Evolutionary conservation across 1,140 invertebrate species (phyloP), one percentile per base, ranked within the genome.

Genomic region (Atta texana): DNA sequence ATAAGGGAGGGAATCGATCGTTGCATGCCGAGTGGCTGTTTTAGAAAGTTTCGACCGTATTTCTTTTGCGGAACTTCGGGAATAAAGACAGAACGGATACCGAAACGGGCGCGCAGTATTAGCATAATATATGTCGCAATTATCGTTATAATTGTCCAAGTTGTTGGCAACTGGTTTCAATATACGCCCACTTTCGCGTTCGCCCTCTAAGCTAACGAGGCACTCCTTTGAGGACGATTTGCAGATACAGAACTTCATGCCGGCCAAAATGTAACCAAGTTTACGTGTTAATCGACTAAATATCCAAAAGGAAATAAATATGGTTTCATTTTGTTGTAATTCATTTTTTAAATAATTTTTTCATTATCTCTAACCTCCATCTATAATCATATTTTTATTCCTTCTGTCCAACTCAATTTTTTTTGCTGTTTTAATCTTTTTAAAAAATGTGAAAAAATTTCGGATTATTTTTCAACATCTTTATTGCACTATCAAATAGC

Each of bases 71-170:
- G 92, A 94, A 94, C 88, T 94, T 94, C 28, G 80, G 88, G 86
- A 93, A 93, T 93, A 92, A 92, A 94, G 89, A 86, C 75, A 87
- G 88, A 81, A 55, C 77, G 44, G 86, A 88, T 87, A 86, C 77
- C 78, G 85, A 87, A 89, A 91, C 88, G 81, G 91, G 91, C 86
- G 89, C 80, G 80, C 77, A 76, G 81, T 90, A 94, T 94, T 94
- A 94, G 93, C 94, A 94, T 95, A 94, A 94, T 94, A 92, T 93
- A 93, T 94, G 92, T 93, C 91, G 93, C 92, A 94, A 94, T 95
- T 94, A 95, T 92, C 91, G 91, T 93, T 90, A 93, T 94, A 94
- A 94, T 94, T 94, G 93, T 91, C 90, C 90, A 94, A 94, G 93
- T 94, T 95, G 92, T 92, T 93, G 92, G 88, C 91, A 94, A 94